These are phyloP conservation scores for Nannoperca obscura DNA, from an alignment of 2,797 vertebrate species.

Conservation along the genomic window DNA sequence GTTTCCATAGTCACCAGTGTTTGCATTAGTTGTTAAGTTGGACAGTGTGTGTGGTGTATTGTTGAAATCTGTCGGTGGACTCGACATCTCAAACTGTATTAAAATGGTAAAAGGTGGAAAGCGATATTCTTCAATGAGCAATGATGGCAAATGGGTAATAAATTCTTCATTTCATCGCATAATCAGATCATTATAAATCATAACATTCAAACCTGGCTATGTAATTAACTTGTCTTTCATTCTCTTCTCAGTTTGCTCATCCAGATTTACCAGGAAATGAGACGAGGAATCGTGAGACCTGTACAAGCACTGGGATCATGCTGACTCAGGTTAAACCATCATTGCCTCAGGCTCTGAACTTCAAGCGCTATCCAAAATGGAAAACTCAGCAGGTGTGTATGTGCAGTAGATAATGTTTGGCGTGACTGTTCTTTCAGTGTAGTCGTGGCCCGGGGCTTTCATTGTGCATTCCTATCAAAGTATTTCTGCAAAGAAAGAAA, in stretches of 20 bases:
- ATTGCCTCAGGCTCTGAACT: constrained; percentile 51
- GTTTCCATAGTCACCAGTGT: constrained; percentile 76
- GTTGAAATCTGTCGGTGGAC: constrained; percentile 20
- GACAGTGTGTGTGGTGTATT: constrained; percentile 13
- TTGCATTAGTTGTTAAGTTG: constrained; percentile 51
- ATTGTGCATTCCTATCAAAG: constrained; percentile 3
- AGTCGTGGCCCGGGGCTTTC: neutral
- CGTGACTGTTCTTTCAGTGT: neutral
- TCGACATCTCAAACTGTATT: constrained; percentile 23
- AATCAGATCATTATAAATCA: neutral
- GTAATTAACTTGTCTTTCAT: constrained; percentile 7
- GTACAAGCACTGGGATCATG: constrained; percentile 77
- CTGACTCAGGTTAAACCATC: constrained; percentile 60
- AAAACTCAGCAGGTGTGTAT: constrained; percentile 74
- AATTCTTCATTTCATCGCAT: neutral
- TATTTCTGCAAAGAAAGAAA: constrained; percentile 14
- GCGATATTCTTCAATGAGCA: constrained; percentile 42
- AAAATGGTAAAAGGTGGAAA: constrained; percentile 79
- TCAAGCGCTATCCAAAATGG: constrained; percentile 73
- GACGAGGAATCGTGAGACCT: constrained; percentile 47
- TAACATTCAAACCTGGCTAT: neutral
- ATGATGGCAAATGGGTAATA: constrained; percentile 84
- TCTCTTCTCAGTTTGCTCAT: constrained; percentile 78
- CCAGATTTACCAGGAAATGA: constrained; percentile 41
- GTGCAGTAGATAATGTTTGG: constrained; percentile 13